These are phyloP conservation scores for Nomada lathburiana DNA, from an alignment of 2,888 invertebrate genomes.

Conservation along the genomic window DNA sequence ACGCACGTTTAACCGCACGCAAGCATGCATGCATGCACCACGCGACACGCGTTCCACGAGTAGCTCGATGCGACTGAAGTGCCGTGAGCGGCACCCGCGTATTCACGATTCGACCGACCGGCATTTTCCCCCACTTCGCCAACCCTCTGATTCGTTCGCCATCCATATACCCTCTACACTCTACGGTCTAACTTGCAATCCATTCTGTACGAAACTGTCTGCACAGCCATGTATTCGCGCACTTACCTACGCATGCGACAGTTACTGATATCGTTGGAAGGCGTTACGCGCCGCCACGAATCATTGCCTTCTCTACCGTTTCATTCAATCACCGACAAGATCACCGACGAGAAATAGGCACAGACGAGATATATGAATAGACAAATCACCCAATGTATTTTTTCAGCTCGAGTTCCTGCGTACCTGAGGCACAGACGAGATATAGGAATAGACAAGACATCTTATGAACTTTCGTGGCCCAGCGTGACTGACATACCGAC, in stretches of 20 bases:
- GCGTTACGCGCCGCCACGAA: constrained; percentile 36
- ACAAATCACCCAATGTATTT: no score
- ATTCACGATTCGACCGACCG: constrained; percentile 54
- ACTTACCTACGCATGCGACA: constrained; percentile 29
- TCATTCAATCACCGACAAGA: neutral
- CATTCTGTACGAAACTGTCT: neutral
- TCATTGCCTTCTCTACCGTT: no score
- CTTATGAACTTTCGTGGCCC: no score
- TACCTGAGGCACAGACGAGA: no score
- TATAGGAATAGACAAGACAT: no score
- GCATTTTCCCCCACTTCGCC: constrained; percentile 40
- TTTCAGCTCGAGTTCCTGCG: no score
- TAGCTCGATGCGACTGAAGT: constrained; percentile 74
- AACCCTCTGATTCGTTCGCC: constrained; percentile 29
- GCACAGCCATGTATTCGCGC: constrained; percentile 11
- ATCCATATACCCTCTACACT: constrained; percentile 27
- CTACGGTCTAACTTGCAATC: constrained; percentile 25
- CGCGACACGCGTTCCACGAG: constrained; percentile 68
- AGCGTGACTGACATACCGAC: no score
- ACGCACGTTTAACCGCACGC: constrained; percentile 67
- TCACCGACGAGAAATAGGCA: neutral
- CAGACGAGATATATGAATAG: no score
- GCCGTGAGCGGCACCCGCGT: constrained; percentile 38
- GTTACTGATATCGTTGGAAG: neutral
- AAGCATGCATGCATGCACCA: constrained; percentile 66